A percentile compares a stretch with the other conserved stretches of the same genome.
Evolutionary conservation across 2,888 invertebrate species (phyloP).

Genomic region (Campopleginae sp.): DNA sequence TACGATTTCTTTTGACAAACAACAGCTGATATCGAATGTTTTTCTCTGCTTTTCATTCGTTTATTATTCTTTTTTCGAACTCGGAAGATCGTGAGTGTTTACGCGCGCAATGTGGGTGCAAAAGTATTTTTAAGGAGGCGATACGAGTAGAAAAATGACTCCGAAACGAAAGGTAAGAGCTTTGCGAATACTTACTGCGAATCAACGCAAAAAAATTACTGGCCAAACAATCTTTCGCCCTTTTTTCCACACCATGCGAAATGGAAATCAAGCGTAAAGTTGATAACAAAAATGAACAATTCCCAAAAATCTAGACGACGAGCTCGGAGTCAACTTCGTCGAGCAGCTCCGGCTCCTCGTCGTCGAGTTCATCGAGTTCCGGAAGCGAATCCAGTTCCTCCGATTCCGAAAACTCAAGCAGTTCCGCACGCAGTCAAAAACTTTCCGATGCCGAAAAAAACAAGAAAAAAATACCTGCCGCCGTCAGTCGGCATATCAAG

Average conservation of each 20-base stretch:
- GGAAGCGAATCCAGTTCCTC: conserved; percentile 83
- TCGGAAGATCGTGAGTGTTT: conserved; percentile 29
- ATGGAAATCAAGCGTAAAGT: background rate
- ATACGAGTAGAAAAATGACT: conserved; percentile 76
- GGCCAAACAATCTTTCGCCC: background rate
- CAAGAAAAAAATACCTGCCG: conserved; percentile 77
- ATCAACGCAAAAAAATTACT: background rate
- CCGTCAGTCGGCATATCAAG: conserved; percentile 77
- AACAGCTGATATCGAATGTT: conserved; percentile 67
- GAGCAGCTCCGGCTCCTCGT: conserved; percentile 81
- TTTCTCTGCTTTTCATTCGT: conserved; percentile 16
- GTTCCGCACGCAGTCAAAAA: conserved; percentile 81
- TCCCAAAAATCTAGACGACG: conserved; percentile 75
- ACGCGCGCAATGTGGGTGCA: conserved; percentile 50
- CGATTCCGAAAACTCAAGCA: conserved; percentile 82
- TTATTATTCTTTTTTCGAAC: conserved; percentile 25
- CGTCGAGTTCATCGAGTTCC: conserved; percentile 82
- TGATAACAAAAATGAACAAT: background rate
- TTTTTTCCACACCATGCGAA: background rate
- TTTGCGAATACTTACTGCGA: too few relatives aligned
- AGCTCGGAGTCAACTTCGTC: conserved; percentile 83
- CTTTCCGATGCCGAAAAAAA: conserved; percentile 79
- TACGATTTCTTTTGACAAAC: conserved; percentile 59
- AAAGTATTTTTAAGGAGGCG: conserved; percentile 58
- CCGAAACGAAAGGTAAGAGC: conserved; percentile 81